phyloP scores from a whole-genome alignment of 2,113 vertebrate genomes.

The Indri indri region DNA sequence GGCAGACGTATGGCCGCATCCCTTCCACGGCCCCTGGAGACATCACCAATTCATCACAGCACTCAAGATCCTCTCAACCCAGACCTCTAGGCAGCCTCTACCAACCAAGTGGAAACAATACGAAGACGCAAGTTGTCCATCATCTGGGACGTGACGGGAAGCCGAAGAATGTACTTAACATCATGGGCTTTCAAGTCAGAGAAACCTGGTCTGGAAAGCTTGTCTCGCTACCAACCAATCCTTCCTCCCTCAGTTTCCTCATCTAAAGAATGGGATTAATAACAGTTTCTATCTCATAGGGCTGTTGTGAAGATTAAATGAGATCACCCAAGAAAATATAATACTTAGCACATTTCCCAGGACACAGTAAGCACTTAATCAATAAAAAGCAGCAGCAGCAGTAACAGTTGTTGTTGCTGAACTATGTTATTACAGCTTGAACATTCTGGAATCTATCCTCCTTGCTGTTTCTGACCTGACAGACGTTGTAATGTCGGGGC shows the following conservation, averaged over 20 bases:
- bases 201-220: background rate
- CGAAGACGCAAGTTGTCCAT: background rate
- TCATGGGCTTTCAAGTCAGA: background rate
- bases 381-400: background rate
- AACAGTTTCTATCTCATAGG: background rate
- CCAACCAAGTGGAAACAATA: background rate
- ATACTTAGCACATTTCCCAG: background rate
- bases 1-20: rapidly evolving
- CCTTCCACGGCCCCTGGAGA: background rate
- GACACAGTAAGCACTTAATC: background rate
- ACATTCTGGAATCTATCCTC: background rate
- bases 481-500: rapidly evolving
- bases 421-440: background rate
- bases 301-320: background rate
- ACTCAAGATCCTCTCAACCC: background rate
- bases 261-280: background rate
- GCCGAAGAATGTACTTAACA: background rate
- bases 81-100: background rate
- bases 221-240: background rate
- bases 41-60: background rate
- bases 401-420: background rate
- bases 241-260: background rate
- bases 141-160: background rate
- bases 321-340: background rate
- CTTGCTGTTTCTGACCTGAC: background rate